Conservation (phyloP, 1,140 invertebrate species). For the Zaprionus taronus region DNA sequence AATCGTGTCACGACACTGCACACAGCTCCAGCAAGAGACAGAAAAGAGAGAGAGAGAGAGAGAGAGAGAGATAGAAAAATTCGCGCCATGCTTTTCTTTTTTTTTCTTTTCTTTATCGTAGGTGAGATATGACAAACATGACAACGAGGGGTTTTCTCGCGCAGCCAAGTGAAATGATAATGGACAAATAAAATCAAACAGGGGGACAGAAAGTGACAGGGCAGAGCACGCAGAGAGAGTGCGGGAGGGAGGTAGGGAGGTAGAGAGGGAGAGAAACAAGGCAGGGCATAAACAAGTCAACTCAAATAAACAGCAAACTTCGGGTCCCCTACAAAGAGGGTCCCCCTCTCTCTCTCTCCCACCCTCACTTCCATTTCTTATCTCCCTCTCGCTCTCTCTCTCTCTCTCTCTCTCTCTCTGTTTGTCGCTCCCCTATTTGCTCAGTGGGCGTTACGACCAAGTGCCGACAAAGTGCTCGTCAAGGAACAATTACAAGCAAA, state of each 20-base stretch:
- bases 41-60: neutral
- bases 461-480: conserved; percentile 77
- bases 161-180: conserved; percentile 50
- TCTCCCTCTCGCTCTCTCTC: neutral
- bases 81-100: conserved; percentile 12
- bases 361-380: neutral
- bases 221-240: too few species aligned
- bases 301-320: conserved; percentile 28
- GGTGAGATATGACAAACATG: conserved; percentile 57
- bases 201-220: conserved; percentile 22
- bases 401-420: neutral
- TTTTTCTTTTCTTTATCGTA: conserved; percentile 41
- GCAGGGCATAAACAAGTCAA: conserved; percentile 36
- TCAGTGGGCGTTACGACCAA: conserved; percentile 58
- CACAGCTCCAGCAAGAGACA: neutral
- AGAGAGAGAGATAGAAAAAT: neutral
- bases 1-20: neutral
- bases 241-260: neutral
- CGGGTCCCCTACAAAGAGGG: neutral
- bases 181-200: conserved; percentile 54
- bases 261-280: neutral
- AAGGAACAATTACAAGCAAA: conserved; percentile 79
- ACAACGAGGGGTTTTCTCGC: conserved; percentile 37
- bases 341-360: neutral
- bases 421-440: conserved; percentile 28